A percentile compares a stretch with the other conserved stretches of the same genome.
These are phyloP conservation scores for Bedellia somnulentella DNA, from an alignment of 2,888 invertebrate species.

Conservation along the genomic window DNA sequence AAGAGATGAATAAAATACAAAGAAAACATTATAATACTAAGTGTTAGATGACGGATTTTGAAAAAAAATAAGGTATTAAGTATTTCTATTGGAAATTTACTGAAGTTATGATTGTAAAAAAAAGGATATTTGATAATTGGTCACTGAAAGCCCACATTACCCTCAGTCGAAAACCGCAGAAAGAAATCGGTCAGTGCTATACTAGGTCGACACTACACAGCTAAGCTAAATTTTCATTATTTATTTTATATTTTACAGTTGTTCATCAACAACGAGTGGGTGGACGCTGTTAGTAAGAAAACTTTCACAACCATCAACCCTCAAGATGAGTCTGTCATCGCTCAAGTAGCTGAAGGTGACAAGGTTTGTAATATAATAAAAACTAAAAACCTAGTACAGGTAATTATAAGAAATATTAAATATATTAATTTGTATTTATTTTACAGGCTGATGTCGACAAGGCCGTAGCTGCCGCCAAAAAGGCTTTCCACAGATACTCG, in stretches of 20 bases:
- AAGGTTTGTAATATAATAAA: constrained; percentile 55
- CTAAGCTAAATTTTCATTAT: no score
- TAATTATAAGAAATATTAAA: not conserved
- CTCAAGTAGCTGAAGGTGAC: constrained; percentile 80
- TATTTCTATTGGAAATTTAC: no score
- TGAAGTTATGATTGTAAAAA: no score
- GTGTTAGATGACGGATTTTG: no score
- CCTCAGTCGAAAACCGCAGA: no score
- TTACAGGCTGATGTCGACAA: constrained; percentile 74
- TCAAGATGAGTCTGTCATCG: constrained; percentile 72
- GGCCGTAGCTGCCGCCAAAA: constrained; percentile 77
- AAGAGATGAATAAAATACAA: no score
- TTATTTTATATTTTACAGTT: constrained; percentile 51
- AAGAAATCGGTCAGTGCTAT: no score
- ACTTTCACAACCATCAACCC: constrained; percentile 88
- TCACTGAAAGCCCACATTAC: no score
- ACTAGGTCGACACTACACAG: no score
- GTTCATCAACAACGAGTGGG: constrained; percentile 82
- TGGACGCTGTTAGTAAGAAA: constrained; percentile 80
- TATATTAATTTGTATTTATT: constrained; percentile 2
- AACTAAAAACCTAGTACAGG: constrained; percentile 15
- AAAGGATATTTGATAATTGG: no score
- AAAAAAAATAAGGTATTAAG: no score
- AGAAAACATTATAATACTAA: no score
- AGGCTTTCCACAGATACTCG: constrained; percentile 73